Evolutionary conservation across 1,140 invertebrate genomes (phyloP), one percentile per base, ranked within the genome.

Genomic region (Choristoneura fumiferana): DNA sequence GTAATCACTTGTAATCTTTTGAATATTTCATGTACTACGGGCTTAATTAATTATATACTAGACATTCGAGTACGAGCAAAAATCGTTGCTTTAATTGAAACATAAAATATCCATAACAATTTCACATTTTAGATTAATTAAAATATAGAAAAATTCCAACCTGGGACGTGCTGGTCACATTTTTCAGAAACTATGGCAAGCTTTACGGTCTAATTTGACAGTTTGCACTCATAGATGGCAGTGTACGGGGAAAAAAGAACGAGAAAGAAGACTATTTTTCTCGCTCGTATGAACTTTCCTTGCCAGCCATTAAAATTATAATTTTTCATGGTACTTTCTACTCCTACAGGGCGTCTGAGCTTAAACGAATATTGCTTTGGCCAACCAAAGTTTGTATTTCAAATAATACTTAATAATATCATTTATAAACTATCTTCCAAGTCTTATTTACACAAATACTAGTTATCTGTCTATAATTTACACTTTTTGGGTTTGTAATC

Each of bases 11-110:
- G 15, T 17, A 45, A 35, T 34, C 14, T 29, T 62, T 9, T 49
- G 0, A 49, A 45, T 29, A 29, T 29, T 6, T 29, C 22, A 2
- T 29, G 6, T 29, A 29, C 17, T 45, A 36, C 0, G n/a, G 1
- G 12, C 43, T 43, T 8, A 39, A 34, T n/a, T n/a, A 10, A 17
- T 36, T 37, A 53, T 54, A 57, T 8, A 58, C 55, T 29, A 13
- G 1, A 52, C 55, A 22, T 5, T 39, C 52, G 4, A 29, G 0
- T 8, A 6, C 12, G 22, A 49, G 49, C 53, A 58, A 65, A 40
- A 65, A 55, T 58, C 13, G 8, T 3, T 35, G 22, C 22, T 29
- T 3, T 6, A 2, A 29, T 3, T 3, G 22, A 29, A 29, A 29
- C 2, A 3, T 6, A 29, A 29, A 29, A 3, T 29, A 6, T 29